A percentile compares a stretch with the other conserved stretches of the same genome.
Conservation (phyloP, 2,797 vertebrate genomes). For the Falco naumanni region DNA sequence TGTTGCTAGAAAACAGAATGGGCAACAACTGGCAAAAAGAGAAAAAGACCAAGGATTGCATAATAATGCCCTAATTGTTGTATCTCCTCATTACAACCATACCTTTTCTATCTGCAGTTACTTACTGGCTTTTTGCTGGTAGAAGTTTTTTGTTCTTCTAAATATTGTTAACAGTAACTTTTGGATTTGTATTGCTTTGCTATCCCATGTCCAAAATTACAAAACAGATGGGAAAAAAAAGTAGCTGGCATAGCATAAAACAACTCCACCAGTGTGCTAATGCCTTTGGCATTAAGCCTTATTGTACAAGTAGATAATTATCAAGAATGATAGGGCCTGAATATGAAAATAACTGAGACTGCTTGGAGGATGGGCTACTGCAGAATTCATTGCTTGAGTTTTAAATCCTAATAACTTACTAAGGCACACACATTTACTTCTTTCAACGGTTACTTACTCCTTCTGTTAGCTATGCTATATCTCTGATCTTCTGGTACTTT, state of each 20-base stretch:
- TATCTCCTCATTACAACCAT: not conserved
- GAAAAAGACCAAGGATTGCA: not conserved
- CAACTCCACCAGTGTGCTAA: constrained; percentile 22
- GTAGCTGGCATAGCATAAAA: constrained; percentile 45
- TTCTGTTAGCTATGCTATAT: not conserved
- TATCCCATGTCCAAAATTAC: constrained; percentile 30
- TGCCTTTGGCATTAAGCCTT: constrained; percentile 45
- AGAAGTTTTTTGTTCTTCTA: not conserved
- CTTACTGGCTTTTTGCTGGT: constrained; percentile 2
- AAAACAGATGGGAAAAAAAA: constrained; percentile 41
- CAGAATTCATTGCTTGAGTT: not conserved
- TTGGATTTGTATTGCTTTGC: constrained; percentile 10
- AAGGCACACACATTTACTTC: not conserved
- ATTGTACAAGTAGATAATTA: not conserved
- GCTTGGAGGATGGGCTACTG: not conserved
- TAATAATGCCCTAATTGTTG: not conserved
- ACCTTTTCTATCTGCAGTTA: not conserved
- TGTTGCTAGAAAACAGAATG: not conserved
- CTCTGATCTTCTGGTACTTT: not conserved
- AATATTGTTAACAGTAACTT: constrained; percentile 1
- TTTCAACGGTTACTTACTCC: not conserved
- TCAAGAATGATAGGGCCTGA: not conserved
- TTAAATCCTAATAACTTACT: not conserved
- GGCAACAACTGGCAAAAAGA: not conserved
- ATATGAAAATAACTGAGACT: constrained; percentile 42